phyloP scores from a whole-genome alignment of 2,888 invertebrate species.

The Limnephilus rhombicus region DNA sequence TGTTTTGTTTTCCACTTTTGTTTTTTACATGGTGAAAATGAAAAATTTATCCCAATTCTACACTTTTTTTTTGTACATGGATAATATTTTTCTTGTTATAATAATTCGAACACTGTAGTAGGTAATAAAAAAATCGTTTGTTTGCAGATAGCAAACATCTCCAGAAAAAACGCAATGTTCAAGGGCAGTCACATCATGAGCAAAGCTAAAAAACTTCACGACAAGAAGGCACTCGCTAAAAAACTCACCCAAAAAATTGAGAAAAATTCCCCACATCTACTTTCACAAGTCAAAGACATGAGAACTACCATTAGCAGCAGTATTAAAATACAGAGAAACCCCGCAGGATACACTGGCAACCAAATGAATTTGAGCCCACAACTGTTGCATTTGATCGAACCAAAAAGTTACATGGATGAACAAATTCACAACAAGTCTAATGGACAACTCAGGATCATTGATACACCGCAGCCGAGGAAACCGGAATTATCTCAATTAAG shows the following conservation, averaged over 20 bases:
- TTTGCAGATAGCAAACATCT: conserved; percentile 15
- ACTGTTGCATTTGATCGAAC: neutral
- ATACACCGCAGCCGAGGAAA: conserved; percentile 20
- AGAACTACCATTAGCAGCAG: conserved; percentile 14
- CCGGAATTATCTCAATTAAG: neutral
- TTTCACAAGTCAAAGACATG: conserved; percentile 12
- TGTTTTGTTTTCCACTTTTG: neutral
- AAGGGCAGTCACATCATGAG: conserved; percentile 15
- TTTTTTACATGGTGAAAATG: neutral
- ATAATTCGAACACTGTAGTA: neutral
- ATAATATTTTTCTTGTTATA: neutral
- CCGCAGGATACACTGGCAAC: neutral
- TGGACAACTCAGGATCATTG: neutral
- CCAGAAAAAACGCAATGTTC: conserved; percentile 6
- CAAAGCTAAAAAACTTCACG: conserved; percentile 23
- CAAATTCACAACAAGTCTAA: conserved; percentile 18
- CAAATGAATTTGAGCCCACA: conserved; percentile 14
- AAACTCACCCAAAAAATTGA: neutral
- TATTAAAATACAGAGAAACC: conserved; percentile 13
- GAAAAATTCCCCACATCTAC: neutral
- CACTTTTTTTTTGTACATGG: neutral
- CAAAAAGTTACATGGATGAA: conserved; percentile 26
- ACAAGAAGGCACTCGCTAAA: conserved; percentile 12
- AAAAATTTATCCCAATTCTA: neutral
- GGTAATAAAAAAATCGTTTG: neutral